Base-by-base conservation (phyloP, 2,888 invertebrate genomes). In the Limnephilus lunatus region DNA sequence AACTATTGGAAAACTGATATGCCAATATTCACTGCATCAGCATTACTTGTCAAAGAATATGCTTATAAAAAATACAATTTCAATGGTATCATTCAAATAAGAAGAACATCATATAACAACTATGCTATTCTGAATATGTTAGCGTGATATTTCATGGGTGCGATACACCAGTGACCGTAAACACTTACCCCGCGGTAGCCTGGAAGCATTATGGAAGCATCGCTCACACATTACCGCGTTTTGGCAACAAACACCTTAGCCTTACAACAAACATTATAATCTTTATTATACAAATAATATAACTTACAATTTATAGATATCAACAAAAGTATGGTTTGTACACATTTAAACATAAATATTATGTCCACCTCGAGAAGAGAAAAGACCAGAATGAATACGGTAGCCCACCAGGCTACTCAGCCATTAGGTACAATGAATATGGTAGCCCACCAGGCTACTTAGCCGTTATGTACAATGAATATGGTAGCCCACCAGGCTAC, bases 1-100 rank as follows among this genome's bases (percentile, higher is more conserved):
- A 92, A 92, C 82, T 91, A 95, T 95, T 96, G 93, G 92, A 96
- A 95, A 95, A 95, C 96, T 96, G 96, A 96, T 96, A 96, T 96
- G 96, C 96, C 96, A 96, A 96, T 96, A 95, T 94, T 95, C 92
- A 90, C 93, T 91, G 92, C 92, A 92, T 92, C 91, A 93, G 92
- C 92, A 91, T 89, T 90, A 85, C 92, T 93, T 68, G 68, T 68
- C 91, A 92, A 94, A 93, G 85, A 92, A 93, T 94, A 94, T 94
- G 92, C 93, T 92, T 94, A 94, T 94, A 94, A 94, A 93, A 94
- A 94, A 94, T 94, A 94, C 93, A 92, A 87, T 92, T 91, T 93
- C 82, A 91, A 92, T 91, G 91, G 92, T 92, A 92, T 92, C 90
- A 90, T 92, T 86, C 90, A 90, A 93, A 91, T 86, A 86, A 92